Conservation (phyloP, 2,797 vertebrate genomes). For the Hapalemur alaotrensis region DNA sequence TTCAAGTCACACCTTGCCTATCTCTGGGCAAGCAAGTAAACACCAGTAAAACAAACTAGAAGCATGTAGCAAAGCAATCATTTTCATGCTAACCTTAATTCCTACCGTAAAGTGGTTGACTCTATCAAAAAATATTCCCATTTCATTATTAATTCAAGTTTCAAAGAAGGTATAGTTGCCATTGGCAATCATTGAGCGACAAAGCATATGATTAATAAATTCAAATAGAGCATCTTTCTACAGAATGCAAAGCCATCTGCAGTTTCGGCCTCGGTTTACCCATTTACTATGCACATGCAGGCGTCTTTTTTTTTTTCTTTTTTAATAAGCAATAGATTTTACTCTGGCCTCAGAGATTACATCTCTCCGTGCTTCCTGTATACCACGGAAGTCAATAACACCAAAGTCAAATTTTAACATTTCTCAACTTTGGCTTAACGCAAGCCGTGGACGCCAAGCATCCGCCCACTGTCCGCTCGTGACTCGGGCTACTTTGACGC, state of each 20-base stretch:
- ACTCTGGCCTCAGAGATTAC: background rate
- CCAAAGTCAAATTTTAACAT: background rate
- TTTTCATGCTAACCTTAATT: background rate
- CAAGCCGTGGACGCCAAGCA: constrained; percentile 9
- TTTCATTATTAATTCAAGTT: background rate
- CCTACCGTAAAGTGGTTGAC: background rate
- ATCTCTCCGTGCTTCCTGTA: background rate
- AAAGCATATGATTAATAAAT: background rate
- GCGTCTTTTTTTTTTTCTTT: background rate
- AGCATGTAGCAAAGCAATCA: background rate
- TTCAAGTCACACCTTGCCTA: constrained; percentile 32
- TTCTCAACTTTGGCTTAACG: background rate
- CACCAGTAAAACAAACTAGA: background rate
- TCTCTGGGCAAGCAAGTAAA: constrained; percentile 24
- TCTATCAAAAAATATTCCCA: background rate
- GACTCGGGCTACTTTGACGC: constrained; percentile 62
- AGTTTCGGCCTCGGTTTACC: constrained; percentile 41
- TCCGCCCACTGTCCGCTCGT: constrained; percentile 40
- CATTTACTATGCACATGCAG: background rate
- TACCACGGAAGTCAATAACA: background rate
- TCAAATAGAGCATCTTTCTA: background rate
- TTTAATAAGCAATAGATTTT: constrained; percentile 39
- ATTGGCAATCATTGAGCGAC: background rate
- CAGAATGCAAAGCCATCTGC: background rate
- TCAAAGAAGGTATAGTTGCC: background rate